Evolutionary conservation across 1,140 invertebrate genomes (phyloP).

Genomic region (Metopolophium dirhodum): DNA sequence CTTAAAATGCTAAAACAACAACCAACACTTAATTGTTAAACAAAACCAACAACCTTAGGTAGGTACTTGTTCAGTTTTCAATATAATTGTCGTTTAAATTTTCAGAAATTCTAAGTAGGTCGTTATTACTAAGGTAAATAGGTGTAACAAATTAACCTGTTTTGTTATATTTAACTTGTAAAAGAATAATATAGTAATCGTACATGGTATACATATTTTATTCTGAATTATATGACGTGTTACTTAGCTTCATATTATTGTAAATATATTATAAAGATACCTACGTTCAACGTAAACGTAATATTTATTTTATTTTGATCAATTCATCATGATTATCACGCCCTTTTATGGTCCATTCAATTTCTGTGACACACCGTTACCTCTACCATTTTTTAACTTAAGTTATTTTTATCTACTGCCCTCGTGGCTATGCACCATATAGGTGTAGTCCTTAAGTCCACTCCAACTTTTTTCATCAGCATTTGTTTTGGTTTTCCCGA

Average conservation of each 20-base stretch:
- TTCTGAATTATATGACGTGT: not conserved
- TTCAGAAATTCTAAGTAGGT: not conserved
- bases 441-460: not conserved
- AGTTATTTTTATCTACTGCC: not conserved
- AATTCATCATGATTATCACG: not conserved
- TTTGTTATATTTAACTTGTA: not conserved
- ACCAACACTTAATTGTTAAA: not conserved
- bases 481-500: not conserved
- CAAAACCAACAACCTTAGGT: not conserved
- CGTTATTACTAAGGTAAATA: not conserved
- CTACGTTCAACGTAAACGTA: too few species aligned
- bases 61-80: not conserved
- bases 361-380: not conserved
- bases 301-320: not conserved
- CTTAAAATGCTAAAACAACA: conserved; percentile 9
- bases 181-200: not conserved
- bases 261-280: not conserved
- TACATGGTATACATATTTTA: not conserved
- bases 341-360: not conserved
- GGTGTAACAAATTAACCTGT: not conserved
- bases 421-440: not conserved
- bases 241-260: not conserved
- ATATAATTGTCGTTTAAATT: not conserved
- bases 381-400: not conserved
- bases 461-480: not conserved